A percentile compares a stretch with the other conserved stretches of the same genome.
Evolutionary conservation across 1,140 invertebrate genomes (phyloP).

Genomic region (Olivierus martensii): DNA sequence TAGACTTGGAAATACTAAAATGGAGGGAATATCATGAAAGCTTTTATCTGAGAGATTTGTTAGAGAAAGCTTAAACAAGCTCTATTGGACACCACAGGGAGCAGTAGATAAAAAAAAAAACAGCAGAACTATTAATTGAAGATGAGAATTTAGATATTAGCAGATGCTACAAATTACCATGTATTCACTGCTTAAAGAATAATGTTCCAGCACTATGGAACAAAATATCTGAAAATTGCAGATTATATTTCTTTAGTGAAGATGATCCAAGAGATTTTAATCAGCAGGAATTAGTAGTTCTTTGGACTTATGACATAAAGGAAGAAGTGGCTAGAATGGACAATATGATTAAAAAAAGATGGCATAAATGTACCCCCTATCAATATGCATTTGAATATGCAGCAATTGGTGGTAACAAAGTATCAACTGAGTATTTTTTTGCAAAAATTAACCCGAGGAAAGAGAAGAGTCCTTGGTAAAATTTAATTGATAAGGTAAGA

Average conservation of each 20-base stretch:
- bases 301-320: constrained; percentile 2
- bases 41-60: not conserved
- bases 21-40: not conserved
- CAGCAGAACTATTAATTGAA: constrained; percentile 3
- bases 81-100: constrained; percentile 6
- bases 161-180: constrained; percentile 3
- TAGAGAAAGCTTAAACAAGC: too few species aligned
- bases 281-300: not conserved
- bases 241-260: not conserved
- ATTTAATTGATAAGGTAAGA: too few species aligned
- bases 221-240: not conserved
- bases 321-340: not conserved
- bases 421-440: constrained; percentile 5
- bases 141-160: not conserved
- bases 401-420: constrained; percentile 5
- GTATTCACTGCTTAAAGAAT: constrained; percentile 4
- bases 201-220: not conserved
- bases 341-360: not conserved
- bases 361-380: not conserved
- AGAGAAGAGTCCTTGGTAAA: constrained; percentile 3
- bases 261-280: too few species aligned
- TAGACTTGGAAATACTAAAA: not conserved
- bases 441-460: not conserved
- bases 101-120: constrained; percentile 2
- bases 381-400: constrained; percentile 7